Conservation (phyloP, 2,888 invertebrate genomes). For the Thymelicus sylvestris region DNA sequence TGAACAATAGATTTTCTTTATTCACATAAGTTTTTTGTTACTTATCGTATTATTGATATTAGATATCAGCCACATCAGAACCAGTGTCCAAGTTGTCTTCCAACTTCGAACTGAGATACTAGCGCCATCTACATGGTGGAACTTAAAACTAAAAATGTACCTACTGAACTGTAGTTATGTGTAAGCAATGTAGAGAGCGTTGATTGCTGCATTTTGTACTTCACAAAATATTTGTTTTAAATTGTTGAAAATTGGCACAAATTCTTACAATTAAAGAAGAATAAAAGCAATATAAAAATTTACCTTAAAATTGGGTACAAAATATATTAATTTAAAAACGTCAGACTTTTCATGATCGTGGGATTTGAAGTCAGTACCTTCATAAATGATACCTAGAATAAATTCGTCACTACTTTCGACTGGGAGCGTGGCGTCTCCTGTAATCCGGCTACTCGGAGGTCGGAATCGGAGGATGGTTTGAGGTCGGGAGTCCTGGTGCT, state of each 20-base stretch:
- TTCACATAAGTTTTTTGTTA: too few species aligned
- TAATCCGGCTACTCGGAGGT: constrained; percentile 99
- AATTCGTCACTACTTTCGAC: constrained; percentile 69
- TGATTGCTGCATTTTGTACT: neutral
- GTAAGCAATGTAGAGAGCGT: constrained; percentile 3
- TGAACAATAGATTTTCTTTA: too few species aligned
- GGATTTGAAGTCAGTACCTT: neutral
- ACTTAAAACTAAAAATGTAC: neutral
- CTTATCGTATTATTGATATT: too few species aligned
- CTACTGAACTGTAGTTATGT: neutral
- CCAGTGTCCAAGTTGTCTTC: neutral
- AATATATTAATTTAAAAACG: too few species aligned
- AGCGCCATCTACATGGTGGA: constrained; percentile 8
- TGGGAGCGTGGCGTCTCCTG: constrained; percentile 99
- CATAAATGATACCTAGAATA: neutral
- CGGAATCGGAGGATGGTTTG: constrained; percentile 95
- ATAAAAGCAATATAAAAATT: too few species aligned
- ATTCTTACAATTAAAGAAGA: too few species aligned
- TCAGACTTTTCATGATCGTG: neutral
- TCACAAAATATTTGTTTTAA: neutral
- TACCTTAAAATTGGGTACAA: too few species aligned
- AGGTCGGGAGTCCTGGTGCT: constrained; percentile 88
- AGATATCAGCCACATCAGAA: neutral
- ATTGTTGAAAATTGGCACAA: neutral
- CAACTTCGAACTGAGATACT: neutral